Conservation (phyloP, 2,797 vertebrate genomes). For the Cyprinodon diabolis region DNA sequence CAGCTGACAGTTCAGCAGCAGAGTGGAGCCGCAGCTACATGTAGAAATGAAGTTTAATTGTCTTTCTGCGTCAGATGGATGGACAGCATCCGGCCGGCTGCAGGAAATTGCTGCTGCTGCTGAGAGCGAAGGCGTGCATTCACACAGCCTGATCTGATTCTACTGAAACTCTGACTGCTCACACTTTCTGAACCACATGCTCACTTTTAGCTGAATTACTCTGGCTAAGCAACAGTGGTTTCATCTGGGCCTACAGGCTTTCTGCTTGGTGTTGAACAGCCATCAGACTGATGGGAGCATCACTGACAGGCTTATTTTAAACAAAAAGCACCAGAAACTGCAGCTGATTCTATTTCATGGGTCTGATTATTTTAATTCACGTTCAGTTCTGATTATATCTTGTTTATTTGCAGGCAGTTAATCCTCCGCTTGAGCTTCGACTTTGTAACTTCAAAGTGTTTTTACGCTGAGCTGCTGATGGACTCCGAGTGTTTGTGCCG, state of each 20-base stretch:
- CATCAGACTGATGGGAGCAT: neutral
- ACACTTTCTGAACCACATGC: too few relatives aligned
- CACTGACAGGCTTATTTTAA: neutral
- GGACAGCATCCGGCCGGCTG: constrained; percentile 54
- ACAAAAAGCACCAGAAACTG: too few relatives aligned
- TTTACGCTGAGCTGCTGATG: neutral
- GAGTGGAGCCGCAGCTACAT: constrained; percentile 34
- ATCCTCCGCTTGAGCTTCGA: neutral
- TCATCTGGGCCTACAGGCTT: too few relatives aligned
- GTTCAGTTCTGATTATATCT: neutral
- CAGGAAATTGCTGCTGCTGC: constrained; percentile 55
- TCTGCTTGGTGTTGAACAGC: neutral
- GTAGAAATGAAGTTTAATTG: constrained; percentile 56
- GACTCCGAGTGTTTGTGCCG: neutral
- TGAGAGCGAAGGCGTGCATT: constrained; percentile 2
- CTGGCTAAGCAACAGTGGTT: neutral
- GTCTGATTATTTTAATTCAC: neutral
- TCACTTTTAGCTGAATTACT: neutral
- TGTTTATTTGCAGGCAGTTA: neutral
- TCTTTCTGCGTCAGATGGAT: constrained; percentile 51
- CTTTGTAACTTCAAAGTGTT: neutral
- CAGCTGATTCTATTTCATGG: neutral
- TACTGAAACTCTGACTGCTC: neutral
- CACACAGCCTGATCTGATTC: neutral
- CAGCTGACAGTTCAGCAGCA: constrained; percentile 23